phyloP scores from a whole-genome alignment of 2,888 invertebrate species.

The Muscina levida region DNA sequence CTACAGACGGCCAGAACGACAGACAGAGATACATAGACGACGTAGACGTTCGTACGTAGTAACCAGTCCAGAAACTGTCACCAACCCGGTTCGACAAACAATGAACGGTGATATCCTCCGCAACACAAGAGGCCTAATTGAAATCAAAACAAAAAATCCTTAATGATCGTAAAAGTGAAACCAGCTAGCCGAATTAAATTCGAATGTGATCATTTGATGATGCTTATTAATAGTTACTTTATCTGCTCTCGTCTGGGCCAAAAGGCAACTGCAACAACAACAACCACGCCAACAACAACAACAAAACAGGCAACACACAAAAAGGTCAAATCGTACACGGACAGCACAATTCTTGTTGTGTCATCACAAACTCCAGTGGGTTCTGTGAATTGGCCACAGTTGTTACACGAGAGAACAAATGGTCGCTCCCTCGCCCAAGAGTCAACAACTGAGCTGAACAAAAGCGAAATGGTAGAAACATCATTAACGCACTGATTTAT shows the following conservation, averaged over 20 bases:
- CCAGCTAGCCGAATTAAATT: slow-evolving; percentile 67
- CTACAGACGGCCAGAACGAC: not conserved
- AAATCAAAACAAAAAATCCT: slow-evolving; percentile 75
- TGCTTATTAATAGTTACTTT: slow-evolving; percentile 37
- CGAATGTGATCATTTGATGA: slow-evolving; percentile 64
- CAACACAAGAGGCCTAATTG: slow-evolving; percentile 72
- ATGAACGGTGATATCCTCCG: slow-evolving; percentile 28
- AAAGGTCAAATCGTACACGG: slow-evolving; percentile 24
- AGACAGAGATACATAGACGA: slow-evolving; percentile 40
- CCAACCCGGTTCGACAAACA: slow-evolving; percentile 4
- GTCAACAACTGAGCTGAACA: slow-evolving; percentile 64
- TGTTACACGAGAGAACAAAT: slow-evolving; percentile 47
- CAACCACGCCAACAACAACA: slow-evolving; percentile 40
- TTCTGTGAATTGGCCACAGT: slow-evolving; percentile 34
- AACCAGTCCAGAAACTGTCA: slow-evolving; percentile 23
- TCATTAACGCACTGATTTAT: slow-evolving; percentile 81
- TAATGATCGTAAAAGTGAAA: slow-evolving; percentile 73
- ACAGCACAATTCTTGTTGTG: slow-evolving; percentile 26
- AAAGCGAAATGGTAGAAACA: slow-evolving; percentile 73
- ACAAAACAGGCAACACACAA: not conserved
- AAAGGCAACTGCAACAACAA: not conserved
- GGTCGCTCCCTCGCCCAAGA: slow-evolving; percentile 52
- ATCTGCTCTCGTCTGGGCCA: not conserved
- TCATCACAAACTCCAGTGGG: not conserved
- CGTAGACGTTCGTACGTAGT: not conserved